Percentiles rank a stretch among this genome's conserved stretches.
These are phyloP conservation scores for Antrozous pallidus DNA, from an alignment of 2,797 vertebrate genomes.

Conservation along the genomic window DNA sequence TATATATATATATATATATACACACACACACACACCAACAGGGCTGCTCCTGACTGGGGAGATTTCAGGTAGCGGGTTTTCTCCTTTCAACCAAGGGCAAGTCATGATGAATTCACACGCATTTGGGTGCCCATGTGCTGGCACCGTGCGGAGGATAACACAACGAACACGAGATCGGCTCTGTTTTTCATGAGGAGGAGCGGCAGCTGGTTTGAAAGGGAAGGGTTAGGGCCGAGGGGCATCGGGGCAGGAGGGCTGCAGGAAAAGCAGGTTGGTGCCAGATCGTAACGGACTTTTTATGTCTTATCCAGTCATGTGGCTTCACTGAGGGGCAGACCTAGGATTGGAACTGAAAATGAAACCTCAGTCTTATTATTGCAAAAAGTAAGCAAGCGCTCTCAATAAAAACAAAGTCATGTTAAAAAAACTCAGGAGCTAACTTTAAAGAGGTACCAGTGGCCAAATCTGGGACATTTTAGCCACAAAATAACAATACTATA, in stretches of 20 bases:
- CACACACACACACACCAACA: too few relatives aligned
- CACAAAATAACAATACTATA: background rate
- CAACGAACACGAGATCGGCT: background rate
- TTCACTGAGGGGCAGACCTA: background rate
- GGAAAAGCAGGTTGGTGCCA: background rate
- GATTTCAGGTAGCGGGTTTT: background rate
- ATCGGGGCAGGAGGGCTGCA: background rate
- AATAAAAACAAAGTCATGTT: background rate
- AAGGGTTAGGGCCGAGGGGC: too few relatives aligned
- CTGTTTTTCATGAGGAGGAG: background rate
- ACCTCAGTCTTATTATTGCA: background rate
- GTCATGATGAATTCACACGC: background rate
- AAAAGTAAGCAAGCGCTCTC: background rate
- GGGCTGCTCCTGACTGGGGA: background rate
- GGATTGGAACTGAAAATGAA: background rate
- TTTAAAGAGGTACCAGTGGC: background rate
- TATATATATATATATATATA: too few relatives aligned
- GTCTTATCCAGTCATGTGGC: background rate
- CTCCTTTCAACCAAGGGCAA: conserved; percentile 9
- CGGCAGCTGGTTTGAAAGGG: background rate
- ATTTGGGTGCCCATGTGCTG: background rate
- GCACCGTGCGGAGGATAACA: background rate
- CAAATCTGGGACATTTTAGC: too few relatives aligned
- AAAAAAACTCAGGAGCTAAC: background rate
- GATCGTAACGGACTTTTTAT: background rate